Evolutionary conservation across 2,888 invertebrate species (phyloP).

Genomic region (Diplazon laetatorius): DNA sequence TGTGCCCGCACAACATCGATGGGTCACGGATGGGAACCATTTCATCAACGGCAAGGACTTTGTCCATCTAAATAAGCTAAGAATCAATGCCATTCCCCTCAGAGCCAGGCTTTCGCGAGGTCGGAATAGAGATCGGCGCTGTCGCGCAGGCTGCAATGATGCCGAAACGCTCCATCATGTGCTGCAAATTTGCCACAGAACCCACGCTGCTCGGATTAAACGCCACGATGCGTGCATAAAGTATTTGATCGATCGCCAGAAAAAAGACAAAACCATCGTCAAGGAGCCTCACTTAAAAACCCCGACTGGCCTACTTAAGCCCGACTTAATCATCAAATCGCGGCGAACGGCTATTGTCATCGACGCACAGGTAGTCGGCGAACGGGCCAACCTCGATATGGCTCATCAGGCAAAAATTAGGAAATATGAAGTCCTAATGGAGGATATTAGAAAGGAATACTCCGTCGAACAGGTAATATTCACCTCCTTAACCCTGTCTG

Average conservation of each 20-base stretch:
- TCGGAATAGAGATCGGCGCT: neutral
- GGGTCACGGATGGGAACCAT: slow-evolving; percentile 29
- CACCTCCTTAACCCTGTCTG: slow-evolving; percentile 53
- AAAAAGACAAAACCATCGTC: too few species aligned
- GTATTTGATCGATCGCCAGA: slow-evolving; percentile 49
- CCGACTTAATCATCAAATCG: slow-evolving; percentile 71
- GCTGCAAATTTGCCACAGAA: slow-evolving; percentile 72
- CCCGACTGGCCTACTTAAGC: slow-evolving; percentile 72
- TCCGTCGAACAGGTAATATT: slow-evolving; percentile 7
- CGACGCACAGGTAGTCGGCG: too few species aligned
- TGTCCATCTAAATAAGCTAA: slow-evolving; percentile 72
- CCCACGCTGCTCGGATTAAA: slow-evolving; percentile 74
- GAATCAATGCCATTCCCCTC: slow-evolving; percentile 73
- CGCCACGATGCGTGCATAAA: slow-evolving; percentile 73
- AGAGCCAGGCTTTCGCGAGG: slow-evolving; percentile 66
- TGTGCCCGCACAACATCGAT: neutral
- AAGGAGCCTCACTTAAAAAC: too few species aligned
- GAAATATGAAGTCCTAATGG: slow-evolving; percentile 63
- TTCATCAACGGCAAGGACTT: slow-evolving; percentile 55
- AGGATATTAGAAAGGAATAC: slow-evolving; percentile 7
- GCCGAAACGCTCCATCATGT: slow-evolving; percentile 73
- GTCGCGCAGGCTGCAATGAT: slow-evolving; percentile 71
- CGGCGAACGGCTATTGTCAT: slow-evolving; percentile 70
- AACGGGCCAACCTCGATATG: slow-evolving; percentile 65
- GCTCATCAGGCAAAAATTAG: slow-evolving; percentile 65